Evolutionary conservation across 2,113 vertebrate species (phyloP), one percentile per base, ranked within the genome.

Genomic region (Pipa parva): DNA sequence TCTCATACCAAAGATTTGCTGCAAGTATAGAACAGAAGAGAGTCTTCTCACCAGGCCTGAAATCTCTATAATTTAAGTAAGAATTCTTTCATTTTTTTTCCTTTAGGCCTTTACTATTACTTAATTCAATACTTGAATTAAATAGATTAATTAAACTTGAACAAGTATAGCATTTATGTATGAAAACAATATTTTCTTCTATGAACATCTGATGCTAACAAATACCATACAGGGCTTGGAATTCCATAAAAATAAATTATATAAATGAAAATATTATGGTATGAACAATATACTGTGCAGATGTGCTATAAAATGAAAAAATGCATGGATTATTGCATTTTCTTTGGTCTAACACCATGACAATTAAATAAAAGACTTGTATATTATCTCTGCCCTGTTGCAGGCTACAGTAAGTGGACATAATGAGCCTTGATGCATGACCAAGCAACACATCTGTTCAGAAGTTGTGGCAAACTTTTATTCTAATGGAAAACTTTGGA

Each of bases 371-470:
- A 54, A 39, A 61, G 25, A 54, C 31, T 42, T 13, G 21, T 54
- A 28, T 29, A 29, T 45, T 61, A 61, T 27, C 37, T 48, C 39
- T 10, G 57, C 50, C 54, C 25, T 70, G 66, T 42, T 70, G 22
- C 13, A 60, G 31, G 48, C 29, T 49, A 36, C 29, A 8, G 29
- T 59, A 59, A 49, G 9, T 31, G 24, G 36, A 60, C 5, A 17
- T 70, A 70, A 70, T 70, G 58, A 70, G 31, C 57, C 66, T 61
- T 61, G 66, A 61, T 27, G 58, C 66, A 61, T 70, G 26, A 61
- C 57, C 61, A 70, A 70, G 51, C 20, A 51, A 54, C 37, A 61
- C 66, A 70, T 70, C 66, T 70, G 58, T 61, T 58, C 33, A 45
- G 42, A 17, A 26, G 42, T 58, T 61, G 52, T 54, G 27, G 15